Conservation (phyloP, 2,113 vertebrate species). For the Crotalus viridis region DNA sequence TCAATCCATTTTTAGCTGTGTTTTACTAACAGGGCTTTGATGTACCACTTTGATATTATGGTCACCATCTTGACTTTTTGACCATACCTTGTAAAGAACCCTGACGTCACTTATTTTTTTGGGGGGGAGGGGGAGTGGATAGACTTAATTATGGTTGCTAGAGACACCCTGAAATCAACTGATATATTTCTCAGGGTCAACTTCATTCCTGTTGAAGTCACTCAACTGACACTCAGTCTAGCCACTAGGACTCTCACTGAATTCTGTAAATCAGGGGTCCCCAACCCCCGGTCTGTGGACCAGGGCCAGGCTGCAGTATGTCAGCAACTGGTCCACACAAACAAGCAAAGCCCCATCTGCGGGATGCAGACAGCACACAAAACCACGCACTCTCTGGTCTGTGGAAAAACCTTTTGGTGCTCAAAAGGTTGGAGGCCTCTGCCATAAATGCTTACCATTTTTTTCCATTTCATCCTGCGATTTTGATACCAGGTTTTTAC, state of each 20-base stretch:
- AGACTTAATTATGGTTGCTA: not conserved
- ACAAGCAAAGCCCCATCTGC: too few species aligned
- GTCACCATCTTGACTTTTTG: not conserved
- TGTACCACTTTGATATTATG: not conserved
- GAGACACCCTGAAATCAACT: not conserved
- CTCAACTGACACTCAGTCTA: not conserved
- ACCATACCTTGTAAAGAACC: not conserved
- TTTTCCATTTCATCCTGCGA: constrained; percentile 99
- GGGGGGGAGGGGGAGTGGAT: too few species aligned
- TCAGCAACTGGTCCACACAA: too few species aligned
- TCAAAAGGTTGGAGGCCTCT: too few species aligned
- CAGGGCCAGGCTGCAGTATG: too few species aligned
- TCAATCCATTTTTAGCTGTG: not conserved
- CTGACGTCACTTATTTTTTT: not conserved
- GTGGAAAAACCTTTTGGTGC: too few species aligned
- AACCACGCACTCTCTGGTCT: too few species aligned
- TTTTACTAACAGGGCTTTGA: not conserved
- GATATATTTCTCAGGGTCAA: not conserved
- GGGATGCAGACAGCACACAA: too few species aligned
- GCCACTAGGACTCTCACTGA: not conserved
- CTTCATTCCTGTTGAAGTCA: not conserved
- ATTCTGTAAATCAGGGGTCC: too few species aligned
- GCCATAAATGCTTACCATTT: constrained; percentile 82
- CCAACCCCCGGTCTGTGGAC: too few species aligned
- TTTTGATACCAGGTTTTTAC: constrained; percentile 99